These are phyloP conservation scores for Mirounga angustirostris DNA, from an alignment of 2,113 vertebrate genomes.

Conservation along the genomic window DNA sequence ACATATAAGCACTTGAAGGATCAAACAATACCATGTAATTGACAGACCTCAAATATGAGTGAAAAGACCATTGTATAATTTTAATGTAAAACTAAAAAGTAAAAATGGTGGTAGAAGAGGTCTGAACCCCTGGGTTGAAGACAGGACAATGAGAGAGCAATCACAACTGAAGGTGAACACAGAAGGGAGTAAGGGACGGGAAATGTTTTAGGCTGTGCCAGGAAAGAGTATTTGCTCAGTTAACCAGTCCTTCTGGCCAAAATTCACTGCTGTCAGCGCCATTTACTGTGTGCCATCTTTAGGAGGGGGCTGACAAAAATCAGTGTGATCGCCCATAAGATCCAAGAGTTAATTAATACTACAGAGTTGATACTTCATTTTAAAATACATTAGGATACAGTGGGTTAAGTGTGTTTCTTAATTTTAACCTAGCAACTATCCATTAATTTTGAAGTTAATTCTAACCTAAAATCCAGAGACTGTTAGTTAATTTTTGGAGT, in stretches of 20 bases:
- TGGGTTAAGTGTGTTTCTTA: background rate
- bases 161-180: background rate
- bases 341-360: background rate
- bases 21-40: background rate
- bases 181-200: background rate
- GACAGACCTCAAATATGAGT: background rate
- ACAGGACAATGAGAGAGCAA: background rate
- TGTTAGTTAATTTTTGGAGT: background rate
- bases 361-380: background rate
- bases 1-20: background rate
- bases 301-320: background rate
- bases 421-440: constrained; percentile 18
- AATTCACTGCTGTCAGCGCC: background rate
- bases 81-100: background rate
- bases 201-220: background rate
- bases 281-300: background rate
- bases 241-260: background rate
- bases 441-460: constrained; percentile 14
- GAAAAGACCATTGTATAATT: background rate
- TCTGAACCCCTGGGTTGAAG: background rate
- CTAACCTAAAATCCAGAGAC: background rate
- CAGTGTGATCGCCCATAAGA: background rate
- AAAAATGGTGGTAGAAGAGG: background rate
- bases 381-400: background rate
- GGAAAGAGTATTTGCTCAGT: background rate